Evolutionary conservation across 2,797 vertebrate species (phyloP).

Genomic region (Sebastes oblongus): DNA sequence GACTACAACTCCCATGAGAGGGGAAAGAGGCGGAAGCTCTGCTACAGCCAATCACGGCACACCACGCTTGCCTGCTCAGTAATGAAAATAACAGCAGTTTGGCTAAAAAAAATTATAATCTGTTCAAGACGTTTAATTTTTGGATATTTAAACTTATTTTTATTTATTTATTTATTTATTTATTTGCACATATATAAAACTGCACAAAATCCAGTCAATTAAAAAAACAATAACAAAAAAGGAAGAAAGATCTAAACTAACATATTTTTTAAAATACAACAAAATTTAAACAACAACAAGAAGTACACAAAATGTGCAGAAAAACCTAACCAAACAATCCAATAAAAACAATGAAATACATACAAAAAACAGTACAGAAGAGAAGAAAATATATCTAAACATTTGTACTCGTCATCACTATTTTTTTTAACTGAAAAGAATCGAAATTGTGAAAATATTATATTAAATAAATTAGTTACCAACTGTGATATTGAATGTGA

Average conservation of each 20-base stretch:
- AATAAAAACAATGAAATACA: no score
- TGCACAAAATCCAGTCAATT: no score
- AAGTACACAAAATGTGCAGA: no score
- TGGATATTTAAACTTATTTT: background rate
- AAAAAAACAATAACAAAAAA: no score
- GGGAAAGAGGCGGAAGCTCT: fast-evolving
- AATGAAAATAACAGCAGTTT: background rate
- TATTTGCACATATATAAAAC: no score
- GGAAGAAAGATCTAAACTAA: no score
- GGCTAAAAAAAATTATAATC: background rate
- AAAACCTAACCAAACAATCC: no score
- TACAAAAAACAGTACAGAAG: no score
- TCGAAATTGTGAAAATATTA: background rate
- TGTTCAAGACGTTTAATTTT: background rate
- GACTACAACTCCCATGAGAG: conserved; percentile 69
- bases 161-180: no score
- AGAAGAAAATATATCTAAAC: no score
- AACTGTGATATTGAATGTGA: background rate
- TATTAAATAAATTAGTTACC: background rate
- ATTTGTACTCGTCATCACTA: background rate
- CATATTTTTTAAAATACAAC: no score
- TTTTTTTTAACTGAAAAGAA: background rate
- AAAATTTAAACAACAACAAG: no score
- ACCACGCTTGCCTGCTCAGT: conserved; percentile 72
- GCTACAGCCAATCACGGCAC: conserved; percentile 71